Evolutionary conservation across 2,888 invertebrate genomes (phyloP).

Genomic region (Drosophila flavopinicola): DNA sequence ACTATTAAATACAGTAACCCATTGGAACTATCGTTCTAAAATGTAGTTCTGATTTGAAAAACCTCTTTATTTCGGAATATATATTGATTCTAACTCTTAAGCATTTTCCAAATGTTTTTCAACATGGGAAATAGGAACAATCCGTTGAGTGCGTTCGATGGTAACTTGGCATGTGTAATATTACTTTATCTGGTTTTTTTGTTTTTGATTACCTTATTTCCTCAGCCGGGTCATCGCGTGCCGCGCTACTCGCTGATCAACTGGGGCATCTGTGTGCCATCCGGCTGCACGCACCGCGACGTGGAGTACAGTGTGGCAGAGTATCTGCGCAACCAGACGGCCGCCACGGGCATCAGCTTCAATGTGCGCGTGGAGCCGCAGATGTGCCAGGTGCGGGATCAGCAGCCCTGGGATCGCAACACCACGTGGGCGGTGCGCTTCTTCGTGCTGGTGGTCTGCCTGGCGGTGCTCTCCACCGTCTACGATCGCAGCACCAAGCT

Average conservation of each 20-base stretch:
- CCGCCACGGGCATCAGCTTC: conserved; percentile 86
- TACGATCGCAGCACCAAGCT: conserved; percentile 79
- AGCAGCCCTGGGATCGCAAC: conserved; percentile 84
- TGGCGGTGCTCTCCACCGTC: conserved; percentile 82
- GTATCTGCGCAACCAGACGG: conserved; percentile 85
- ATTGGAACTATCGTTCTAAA: no score
- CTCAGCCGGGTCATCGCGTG: conserved; percentile 89
- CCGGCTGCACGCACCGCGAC: conserved; percentile 86
- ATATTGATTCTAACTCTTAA: no score
- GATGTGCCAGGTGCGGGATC: conserved; percentile 87
- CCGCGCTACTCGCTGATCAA: conserved; percentile 88
- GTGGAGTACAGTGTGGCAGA: conserved; percentile 86
- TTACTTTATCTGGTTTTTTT: no score
- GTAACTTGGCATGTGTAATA: no score
- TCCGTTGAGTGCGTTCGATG: no score
- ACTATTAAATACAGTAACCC: no score
- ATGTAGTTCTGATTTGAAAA: no score
- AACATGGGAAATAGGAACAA: no score
- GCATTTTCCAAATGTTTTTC: no score
- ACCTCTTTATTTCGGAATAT: no score
- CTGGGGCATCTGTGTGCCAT: conserved; percentile 89
- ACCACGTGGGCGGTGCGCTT: conserved; percentile 86
- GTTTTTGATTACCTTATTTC: no score
- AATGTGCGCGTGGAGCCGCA: conserved; percentile 86
- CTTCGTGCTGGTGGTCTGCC: conserved; percentile 84